phyloP scores from a whole-genome alignment of 2,797 vertebrate species.

The Gallinago nigripennis region DNA sequence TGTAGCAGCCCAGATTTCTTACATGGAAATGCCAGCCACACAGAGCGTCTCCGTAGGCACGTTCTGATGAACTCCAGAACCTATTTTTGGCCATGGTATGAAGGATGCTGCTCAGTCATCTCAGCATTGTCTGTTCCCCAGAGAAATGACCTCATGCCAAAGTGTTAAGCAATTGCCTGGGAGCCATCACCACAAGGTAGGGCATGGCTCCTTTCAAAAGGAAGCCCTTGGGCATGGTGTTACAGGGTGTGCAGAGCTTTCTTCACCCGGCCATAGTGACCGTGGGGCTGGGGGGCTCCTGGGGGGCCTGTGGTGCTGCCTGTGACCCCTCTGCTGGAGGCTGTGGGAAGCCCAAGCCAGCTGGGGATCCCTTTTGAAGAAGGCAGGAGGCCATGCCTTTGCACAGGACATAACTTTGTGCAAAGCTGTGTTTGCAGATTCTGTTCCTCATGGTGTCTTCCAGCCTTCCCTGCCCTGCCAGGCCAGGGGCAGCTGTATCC shows the following conservation, averaged over 20 bases:
- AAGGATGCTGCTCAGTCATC: not conserved
- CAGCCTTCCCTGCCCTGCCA: accelerated
- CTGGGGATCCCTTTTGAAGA: not conserved
- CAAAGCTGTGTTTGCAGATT: not conserved
- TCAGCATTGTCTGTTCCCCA: not conserved
- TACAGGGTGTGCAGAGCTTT: not conserved
- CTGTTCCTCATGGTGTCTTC: not conserved
- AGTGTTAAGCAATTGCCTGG: not conserved
- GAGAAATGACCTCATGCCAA: not conserved
- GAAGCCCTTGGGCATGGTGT: not conserved
- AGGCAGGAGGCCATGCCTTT: not conserved
- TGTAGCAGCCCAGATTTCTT: not conserved
- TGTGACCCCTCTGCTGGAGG: not conserved
- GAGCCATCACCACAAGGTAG: not conserved
- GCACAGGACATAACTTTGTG: not conserved
- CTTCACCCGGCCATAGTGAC: accelerated
- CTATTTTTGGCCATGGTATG: not conserved
- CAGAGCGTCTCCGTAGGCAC: not conserved
- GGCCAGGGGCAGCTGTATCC: not conserved
- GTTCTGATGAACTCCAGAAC: not conserved
- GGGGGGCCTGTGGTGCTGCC: not conserved
- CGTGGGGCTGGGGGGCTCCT: not conserved
- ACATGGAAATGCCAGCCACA: not conserved
- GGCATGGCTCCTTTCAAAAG: not conserved
- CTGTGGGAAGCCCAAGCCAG: not conserved